Conservation (phyloP, 2,113 vertebrate species). For the Ploceus nigricollis region DNA sequence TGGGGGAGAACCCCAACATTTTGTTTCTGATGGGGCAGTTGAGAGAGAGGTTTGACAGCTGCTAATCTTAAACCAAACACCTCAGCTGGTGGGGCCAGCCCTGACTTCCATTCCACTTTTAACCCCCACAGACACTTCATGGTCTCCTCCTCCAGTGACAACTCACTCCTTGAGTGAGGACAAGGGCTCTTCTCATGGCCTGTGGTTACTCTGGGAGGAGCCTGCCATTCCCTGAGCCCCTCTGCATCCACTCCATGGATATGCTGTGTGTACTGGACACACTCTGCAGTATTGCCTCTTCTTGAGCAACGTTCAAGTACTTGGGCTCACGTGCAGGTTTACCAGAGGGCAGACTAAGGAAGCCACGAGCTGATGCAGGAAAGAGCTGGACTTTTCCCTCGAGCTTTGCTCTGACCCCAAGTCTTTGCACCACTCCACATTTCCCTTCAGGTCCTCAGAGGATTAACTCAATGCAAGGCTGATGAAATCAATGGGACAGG, state of each 20-base stretch:
- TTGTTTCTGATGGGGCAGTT: background rate
- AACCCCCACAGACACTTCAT: background rate
- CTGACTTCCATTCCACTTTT: background rate
- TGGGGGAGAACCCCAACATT: background rate
- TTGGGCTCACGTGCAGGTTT: background rate
- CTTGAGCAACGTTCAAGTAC: background rate
- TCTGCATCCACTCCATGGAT: background rate
- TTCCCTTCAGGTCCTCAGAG: background rate
- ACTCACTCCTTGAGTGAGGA: background rate
- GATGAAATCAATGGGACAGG: background rate
- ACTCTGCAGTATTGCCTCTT: background rate
- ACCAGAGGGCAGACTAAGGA: background rate
- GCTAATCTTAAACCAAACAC: background rate
- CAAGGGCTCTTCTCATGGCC: background rate
- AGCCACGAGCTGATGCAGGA: background rate
- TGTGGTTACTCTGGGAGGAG: background rate
- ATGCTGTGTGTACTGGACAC: background rate
- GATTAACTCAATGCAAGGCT: background rate
- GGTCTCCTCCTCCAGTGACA: background rate
- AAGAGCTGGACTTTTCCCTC: background rate
- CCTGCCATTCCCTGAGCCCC: background rate
- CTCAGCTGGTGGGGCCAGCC: background rate
- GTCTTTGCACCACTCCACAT: background rate
- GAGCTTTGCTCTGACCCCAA: background rate
- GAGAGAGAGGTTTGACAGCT: background rate